A percentile compares a stretch with the other conserved stretches of the same genome.
These are phyloP conservation scores for Rhinophrynus dorsalis DNA, from an alignment of 2,797 vertebrate genomes.

Conservation along the genomic window DNA sequence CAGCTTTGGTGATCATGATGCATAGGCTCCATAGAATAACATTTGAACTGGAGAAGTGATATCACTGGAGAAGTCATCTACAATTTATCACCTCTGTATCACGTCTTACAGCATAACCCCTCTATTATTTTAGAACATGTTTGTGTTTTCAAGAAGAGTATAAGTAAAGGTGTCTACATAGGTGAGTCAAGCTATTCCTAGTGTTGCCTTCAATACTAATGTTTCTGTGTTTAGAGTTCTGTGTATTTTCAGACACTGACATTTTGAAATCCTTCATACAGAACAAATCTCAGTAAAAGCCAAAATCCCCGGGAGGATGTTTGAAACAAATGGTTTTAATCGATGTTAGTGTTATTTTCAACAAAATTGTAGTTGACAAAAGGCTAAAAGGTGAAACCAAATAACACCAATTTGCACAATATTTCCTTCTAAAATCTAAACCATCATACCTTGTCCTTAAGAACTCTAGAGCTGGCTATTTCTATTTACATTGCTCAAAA, in stretches of 20 bases:
- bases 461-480: neutral
- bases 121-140: too few relatives aligned
- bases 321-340: slow-evolving; percentile 30
- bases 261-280: slow-evolving; percentile 3
- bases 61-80: too few relatives aligned
- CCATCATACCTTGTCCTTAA: neutral
- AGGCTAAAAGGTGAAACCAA: neutral
- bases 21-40: too few relatives aligned
- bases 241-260: slow-evolving; percentile 17
- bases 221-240: neutral
- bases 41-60: too few relatives aligned
- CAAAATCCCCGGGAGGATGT: slow-evolving; percentile 7
- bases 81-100: too few relatives aligned
- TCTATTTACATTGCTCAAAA: slow-evolving; percentile 21
- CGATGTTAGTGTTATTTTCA: slow-evolving; percentile 11
- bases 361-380: neutral
- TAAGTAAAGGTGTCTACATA: neutral
- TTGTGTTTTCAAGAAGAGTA: too few relatives aligned
- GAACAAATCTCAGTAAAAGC: slow-evolving; percentile 8
- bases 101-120: too few relatives aligned
- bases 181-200: neutral
- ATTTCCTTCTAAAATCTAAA: neutral
- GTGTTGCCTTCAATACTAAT: neutral
- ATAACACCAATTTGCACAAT: neutral
- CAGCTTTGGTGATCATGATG: too few relatives aligned